Evolutionary conservation across 2,113 vertebrate genomes (phyloP).

Genomic region (Ptilorrhoa leucosticta): DNA sequence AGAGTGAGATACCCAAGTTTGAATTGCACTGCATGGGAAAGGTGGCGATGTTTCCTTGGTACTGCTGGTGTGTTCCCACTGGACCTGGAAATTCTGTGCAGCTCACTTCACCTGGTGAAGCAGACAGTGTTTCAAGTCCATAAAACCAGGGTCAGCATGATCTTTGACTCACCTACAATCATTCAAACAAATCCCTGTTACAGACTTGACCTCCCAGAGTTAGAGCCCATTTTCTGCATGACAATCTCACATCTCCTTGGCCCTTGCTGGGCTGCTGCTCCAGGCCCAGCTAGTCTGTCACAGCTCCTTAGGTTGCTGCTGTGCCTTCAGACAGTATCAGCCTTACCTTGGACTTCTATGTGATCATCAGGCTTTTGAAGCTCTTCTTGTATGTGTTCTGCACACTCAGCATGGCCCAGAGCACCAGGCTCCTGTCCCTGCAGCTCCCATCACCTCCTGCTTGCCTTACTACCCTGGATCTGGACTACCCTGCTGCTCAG

Average conservation of each 20-base stretch:
- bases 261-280: neutral
- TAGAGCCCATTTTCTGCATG: neutral
- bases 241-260: neutral
- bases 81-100: neutral
- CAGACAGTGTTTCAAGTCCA: neutral
- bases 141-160: neutral
- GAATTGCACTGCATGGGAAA: neutral
- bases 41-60: neutral
- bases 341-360: neutral
- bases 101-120: neutral
- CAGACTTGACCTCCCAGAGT: neutral
- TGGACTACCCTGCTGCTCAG: neutral
- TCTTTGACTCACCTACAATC: neutral
- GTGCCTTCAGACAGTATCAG: neutral
- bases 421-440: neutral
- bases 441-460: neutral
- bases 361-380: neutral
- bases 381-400: neutral
- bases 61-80: fast-evolving
- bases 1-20: neutral
- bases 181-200: neutral
- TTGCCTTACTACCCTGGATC: neutral
- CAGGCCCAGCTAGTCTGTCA: neutral
- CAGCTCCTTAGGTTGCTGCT: neutral
- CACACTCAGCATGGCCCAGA: neutral